Base-by-base conservation (phyloP, 2,113 vertebrate species). In the Cavia aperea region DNA sequence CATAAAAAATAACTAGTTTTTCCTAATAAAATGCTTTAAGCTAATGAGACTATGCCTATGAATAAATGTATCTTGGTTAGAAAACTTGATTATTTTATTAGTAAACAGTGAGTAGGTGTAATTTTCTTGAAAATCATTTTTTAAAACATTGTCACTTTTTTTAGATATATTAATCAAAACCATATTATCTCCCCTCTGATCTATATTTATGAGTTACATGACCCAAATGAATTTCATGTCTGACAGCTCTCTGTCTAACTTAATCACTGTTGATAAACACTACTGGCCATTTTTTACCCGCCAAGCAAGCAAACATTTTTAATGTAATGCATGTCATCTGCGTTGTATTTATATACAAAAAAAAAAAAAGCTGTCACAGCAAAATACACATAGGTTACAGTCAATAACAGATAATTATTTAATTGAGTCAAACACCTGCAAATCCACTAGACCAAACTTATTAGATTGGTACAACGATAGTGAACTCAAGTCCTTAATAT, bases 1-100 rank as follows among this genome's bases (percentile, higher is more conserved):
- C 65, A 19, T 91, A 84, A 51, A 95, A 93, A 93, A 94, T 89
- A 24, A 33, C 7, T 78, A 91, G 24, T 26, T 79, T 82, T 65
- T 16, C n/a, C 19, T 31, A 31, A 81, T 89, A 60, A 82, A 82
- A 68, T 5, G 24, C 90, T 9, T 77, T 89, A 79, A 79, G 26
- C 63, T 63, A 58, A 84, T 60, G 9, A 84, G 2, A 1, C 39
- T 43, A 89, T 58, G 12, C 4, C 26, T 83, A 16, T 78, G 63
- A 91, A 65, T 82, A 77, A 31, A 62, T 19, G 49, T 18, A 72
- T 77, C 89, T 72, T 1, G 81, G 60, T 8, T 72, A 51, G 23
- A 36, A 84, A 89, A 19, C 1, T 6, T 90, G 10, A 1, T 87
- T 84, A 84, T 89, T 90, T 82, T 90, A 86, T 88, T 29, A 93